Conservation (phyloP, 1,140 invertebrate species). For the Drosophila seguyi region DNA sequence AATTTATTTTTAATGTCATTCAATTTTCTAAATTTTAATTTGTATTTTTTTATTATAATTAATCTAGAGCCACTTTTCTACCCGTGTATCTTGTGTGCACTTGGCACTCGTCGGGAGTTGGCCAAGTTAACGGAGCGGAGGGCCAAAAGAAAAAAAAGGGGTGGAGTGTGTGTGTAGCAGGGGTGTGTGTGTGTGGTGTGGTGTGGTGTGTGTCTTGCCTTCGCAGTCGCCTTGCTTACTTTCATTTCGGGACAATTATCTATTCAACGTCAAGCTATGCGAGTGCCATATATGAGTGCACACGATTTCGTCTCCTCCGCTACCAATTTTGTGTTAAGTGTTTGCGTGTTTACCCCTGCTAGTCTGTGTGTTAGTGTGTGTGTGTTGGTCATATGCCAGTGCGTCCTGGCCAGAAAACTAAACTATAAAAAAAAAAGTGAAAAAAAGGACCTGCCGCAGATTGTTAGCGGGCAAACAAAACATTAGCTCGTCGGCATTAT, state of each 20-base stretch:
- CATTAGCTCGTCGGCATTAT: slow-evolving; percentile 78
- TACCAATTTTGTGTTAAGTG: slow-evolving; percentile 82
- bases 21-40: too few relatives aligned
- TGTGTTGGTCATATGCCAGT: slow-evolving; percentile 75
- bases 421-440: slow-evolving; percentile 6
- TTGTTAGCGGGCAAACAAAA: slow-evolving; percentile 81
- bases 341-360: slow-evolving; percentile 67
- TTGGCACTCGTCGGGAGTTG: slow-evolving; percentile 65
- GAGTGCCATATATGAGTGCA: slow-evolving; percentile 73
- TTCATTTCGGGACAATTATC: slow-evolving; percentile 82
- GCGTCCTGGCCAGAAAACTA: slow-evolving; percentile 60
- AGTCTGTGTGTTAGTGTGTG: slow-evolving; percentile 26
- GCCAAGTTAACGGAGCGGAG: slow-evolving; percentile 37
- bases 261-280: slow-evolving; percentile 80
- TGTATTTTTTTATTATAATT: too few relatives aligned
- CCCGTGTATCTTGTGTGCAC: slow-evolving; percentile 31
- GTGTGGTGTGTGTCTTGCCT: slow-evolving; percentile 40
- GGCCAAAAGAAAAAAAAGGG: slow-evolving; percentile 1
- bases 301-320: slow-evolving; percentile 73
- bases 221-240: slow-evolving; percentile 56
- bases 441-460: slow-evolving; percentile 76
- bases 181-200: slow-evolving; percentile 20
- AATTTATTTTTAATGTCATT: too few relatives aligned
- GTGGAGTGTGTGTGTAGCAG: slow-evolving; percentile 20
- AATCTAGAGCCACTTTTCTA: background rate